Base-by-base conservation (phyloP, 2,888 invertebrate species). In the Hypsopygia costalis region DNA sequence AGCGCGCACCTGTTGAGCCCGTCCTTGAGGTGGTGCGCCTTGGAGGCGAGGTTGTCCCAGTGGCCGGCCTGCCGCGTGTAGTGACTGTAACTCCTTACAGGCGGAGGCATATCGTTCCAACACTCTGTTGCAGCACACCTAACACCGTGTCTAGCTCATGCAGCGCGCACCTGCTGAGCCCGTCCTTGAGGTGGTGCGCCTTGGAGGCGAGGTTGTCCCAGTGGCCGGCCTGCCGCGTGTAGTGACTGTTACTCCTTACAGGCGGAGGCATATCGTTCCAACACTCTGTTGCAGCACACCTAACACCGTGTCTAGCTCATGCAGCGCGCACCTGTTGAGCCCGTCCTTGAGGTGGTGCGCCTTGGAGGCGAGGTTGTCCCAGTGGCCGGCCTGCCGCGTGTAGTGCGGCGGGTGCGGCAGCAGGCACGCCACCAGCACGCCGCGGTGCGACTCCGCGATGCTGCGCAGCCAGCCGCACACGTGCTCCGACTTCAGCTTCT, bases 361-460 rank as follows among this genome's bases (percentile, higher is more conserved):
- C 65, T 94, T 91, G 27, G 95, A 94, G 29, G 95, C 95, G 47
- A 97, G 85, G 34, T 94, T 95, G 81, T 97, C 97, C 96, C 98
- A 99, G 76, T 98, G 97, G 3, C 98, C 98, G 12, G 98, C 98
- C 49, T 98, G 97, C 55, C 97, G 90, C 40, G 97, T 97, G 83
- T 97, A 97, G 74, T 98, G 98, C 7, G 97, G 95, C 40, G 99
- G 98, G 90, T 98, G 97, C 5, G 99, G 99, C 64, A 98, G 83
- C 36, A 99, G 91, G 64, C 98, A 99, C 6, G 97, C 94, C 52
- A 98, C 94, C 66, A 99, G 95, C 39, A 97, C 95, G 50, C 94
- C 92, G 71, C 97, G 95, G 75, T 98, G 96, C 6, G 93, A 91
- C 62, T 92, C 92, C 54, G 94, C 94, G 43, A 98, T 94, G 60